Percentiles rank a stretch among this genome's conserved stretches.
Conservation (phyloP, 2,888 invertebrate genomes). For the Noctua fimbriata region DNA sequence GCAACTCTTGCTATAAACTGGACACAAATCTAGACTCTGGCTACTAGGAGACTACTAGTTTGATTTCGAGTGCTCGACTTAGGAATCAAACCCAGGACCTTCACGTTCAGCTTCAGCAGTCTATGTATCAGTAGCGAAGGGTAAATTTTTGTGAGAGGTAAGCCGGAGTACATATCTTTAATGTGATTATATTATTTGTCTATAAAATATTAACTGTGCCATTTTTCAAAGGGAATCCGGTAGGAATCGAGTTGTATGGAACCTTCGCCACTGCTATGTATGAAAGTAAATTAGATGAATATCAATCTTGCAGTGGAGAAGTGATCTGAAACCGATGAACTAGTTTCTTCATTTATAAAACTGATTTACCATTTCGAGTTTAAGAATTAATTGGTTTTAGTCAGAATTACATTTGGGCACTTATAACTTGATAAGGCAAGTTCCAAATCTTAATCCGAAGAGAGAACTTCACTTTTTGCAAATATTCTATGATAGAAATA, state of each 20-base stretch:
- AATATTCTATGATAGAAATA: background rate
- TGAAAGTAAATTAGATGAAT: background rate
- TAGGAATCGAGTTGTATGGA: too few species aligned
- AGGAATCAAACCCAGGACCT: background rate
- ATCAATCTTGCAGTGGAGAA: background rate
- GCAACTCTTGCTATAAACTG: background rate
- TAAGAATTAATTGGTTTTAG: background rate
- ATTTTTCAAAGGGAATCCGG: too few species aligned
- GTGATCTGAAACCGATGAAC: conserved; percentile 13
- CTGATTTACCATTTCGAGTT: background rate
- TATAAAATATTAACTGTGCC: too few species aligned
- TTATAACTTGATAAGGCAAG: too few species aligned
- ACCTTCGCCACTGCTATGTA: too few species aligned
- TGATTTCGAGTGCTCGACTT: background rate
- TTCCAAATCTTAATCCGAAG: background rate
- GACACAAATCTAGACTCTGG: background rate
- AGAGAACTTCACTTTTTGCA: background rate
- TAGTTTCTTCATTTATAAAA: background rate
- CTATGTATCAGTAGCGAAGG: too few species aligned
- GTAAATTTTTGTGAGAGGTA: too few species aligned
- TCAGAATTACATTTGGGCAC: background rate
- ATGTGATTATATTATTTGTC: too few species aligned
- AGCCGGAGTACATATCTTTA: too few species aligned
- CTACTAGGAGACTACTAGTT: background rate
- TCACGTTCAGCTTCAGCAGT: too few species aligned